phyloP scores from a whole-genome alignment of 2,888 invertebrate genomes.

The Harmothoe impar region DNA sequence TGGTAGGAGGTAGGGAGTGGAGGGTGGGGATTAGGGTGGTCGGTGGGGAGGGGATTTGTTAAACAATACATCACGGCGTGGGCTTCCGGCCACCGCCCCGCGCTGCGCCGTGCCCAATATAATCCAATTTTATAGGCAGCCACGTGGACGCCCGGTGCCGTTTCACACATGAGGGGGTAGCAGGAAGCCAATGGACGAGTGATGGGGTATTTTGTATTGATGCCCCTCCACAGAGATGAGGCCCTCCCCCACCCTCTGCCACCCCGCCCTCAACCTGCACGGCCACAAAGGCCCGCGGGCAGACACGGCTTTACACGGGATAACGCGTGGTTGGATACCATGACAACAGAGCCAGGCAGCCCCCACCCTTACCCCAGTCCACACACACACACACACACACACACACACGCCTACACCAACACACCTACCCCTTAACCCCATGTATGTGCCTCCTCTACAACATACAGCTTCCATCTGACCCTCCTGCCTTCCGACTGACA shows the following conservation, averaged over 20 bases:
- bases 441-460: background rate
- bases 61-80: conserved; percentile 49
- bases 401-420: background rate
- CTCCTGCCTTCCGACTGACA: background rate
- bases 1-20: too few species aligned
- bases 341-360: background rate
- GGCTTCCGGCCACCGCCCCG: conserved; percentile 14
- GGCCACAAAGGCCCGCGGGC: conserved; percentile 4
- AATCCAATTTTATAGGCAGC: conserved; percentile 47
- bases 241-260: conserved; percentile 5
- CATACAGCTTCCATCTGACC: background rate
- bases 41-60: conserved; percentile 40
- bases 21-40: conserved; percentile 37
- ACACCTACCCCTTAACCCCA: background rate
- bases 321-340: conserved; percentile 22
- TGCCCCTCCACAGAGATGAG: conserved; percentile 20
- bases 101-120: background rate
- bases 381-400: background rate
- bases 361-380: background rate
- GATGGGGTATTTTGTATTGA: conserved; percentile 51
- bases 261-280: background rate
- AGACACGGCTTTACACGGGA: background rate
- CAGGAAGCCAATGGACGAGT: conserved; percentile 46
- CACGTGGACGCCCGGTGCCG: conserved; percentile 22
- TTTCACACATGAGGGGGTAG: conserved; percentile 39